phyloP scores from a whole-genome alignment of 2,888 invertebrate species.

The Bombylius discolor region DNA sequence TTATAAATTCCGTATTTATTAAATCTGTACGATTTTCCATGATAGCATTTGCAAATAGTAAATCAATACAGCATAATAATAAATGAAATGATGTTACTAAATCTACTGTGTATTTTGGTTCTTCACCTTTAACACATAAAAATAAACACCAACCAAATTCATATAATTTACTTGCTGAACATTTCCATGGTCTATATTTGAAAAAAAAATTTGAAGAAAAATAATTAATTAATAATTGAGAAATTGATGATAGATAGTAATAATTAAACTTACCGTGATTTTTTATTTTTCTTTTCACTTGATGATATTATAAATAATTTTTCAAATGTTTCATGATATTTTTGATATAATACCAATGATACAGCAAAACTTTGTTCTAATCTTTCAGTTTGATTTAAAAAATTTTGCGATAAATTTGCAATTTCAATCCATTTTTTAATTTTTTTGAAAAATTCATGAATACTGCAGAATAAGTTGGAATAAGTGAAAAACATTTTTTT shows the following conservation, averaged over 20 bases:
- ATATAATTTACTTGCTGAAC: constrained; percentile 71
- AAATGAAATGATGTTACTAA: constrained; percentile 90
- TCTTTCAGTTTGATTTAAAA: constrained; percentile 67
- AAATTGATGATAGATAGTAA: not conserved
- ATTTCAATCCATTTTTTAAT: constrained; percentile 93
- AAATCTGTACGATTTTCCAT: constrained; percentile 68
- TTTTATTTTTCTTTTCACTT: constrained; percentile 31
- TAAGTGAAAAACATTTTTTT: not conserved
- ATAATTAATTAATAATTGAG: not conserved
- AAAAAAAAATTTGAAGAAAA: not conserved
- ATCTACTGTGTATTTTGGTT: constrained; percentile 77
- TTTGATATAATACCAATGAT: constrained; percentile 84
- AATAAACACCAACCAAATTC: constrained; percentile 92
- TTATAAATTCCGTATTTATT: constrained; percentile 70
- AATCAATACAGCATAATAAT: constrained; percentile 79
- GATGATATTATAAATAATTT: constrained; percentile 64
- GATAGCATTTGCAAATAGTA: constrained; percentile 77
- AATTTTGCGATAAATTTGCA: constrained; percentile 73
- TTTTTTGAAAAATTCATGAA: constrained; percentile 88
- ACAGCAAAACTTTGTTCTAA: constrained; percentile 87
- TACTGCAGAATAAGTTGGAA: constrained; percentile 39
- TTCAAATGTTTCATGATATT: constrained; percentile 76
- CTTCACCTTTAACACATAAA: constrained; percentile 76
- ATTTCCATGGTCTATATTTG: constrained; percentile 52
- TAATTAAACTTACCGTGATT: constrained; percentile 25